phyloP scores from a whole-genome alignment of 2,797 vertebrate genomes.

The Ispidina lecontei region DNA sequence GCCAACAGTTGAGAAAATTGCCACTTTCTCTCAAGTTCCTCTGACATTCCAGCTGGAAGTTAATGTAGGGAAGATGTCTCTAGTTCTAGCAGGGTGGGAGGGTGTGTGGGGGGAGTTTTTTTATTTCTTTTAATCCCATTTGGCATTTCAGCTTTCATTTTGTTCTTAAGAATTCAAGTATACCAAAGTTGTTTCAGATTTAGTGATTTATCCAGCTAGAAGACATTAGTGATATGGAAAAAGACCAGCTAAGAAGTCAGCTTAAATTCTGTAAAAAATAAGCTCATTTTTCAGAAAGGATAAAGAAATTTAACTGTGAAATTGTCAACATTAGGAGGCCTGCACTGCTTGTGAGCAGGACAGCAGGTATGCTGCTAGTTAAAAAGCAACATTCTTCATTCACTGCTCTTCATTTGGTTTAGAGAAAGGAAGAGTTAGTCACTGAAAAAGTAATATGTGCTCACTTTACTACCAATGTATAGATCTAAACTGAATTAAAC shows the following conservation, averaged over 20 bases:
- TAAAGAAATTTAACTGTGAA: not conserved
- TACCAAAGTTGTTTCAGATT: not conserved
- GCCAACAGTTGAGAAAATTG: not conserved
- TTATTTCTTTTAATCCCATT: not conserved
- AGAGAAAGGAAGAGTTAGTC: not conserved
- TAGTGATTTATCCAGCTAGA: not conserved
- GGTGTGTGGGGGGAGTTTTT: fast-evolving
- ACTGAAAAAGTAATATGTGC: not conserved
- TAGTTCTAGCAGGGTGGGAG: not conserved
- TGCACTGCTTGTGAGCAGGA: not conserved
- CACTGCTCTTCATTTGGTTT: not conserved
- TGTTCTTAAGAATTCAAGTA: not conserved
- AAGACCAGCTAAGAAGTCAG: not conserved
- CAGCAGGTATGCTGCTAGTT: not conserved
- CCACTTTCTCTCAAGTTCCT: not conserved
- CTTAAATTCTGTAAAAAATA: not conserved
- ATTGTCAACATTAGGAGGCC: not conserved
- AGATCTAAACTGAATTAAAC: not conserved
- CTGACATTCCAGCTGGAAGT: not conserved
- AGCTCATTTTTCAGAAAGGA: not conserved
- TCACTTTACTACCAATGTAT: not conserved
- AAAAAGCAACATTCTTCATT: not conserved
- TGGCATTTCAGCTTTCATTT: not conserved
- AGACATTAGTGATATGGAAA: not conserved
- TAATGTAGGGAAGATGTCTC: not conserved